Evolutionary conservation across 2,888 invertebrate genomes (phyloP), one percentile per base, ranked within the genome.

Genomic region (Orthosia incerta): DNA sequence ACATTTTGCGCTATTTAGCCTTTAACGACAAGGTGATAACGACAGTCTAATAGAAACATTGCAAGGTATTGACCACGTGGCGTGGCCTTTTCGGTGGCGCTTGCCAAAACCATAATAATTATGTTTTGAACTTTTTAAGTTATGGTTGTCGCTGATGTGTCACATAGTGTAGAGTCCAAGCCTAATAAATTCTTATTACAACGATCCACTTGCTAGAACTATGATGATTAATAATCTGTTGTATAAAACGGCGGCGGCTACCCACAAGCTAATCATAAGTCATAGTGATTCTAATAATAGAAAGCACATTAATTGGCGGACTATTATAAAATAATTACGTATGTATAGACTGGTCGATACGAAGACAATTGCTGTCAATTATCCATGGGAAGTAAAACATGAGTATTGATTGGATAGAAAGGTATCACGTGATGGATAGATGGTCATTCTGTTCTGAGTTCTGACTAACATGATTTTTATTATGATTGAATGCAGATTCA

Each of bases 321-420:
- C 78, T 68, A 86, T 84, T 83, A 86, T 69, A 83, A 76, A 85
- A 81, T 86, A 86, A 89, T 86, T 88, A 87, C 65, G n/a, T 39
- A 82, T 70, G n/a, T 45, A 82, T 69, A 79, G 76, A 83, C 85
- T 80, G 83, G 70, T 75, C 76, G 71, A 72, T 78, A 76, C 71
- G 71, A 80, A 85, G 69, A 89, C 88, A 90, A 90, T 89, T 88
- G 86, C 80, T 73, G 67, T 60, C 80, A 82, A 88, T 89, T 87
- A 88, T 75, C 77, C 63, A 84, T 86, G 86, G 82, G 86, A 88
- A 86, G 53, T 56, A 57, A 71, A 68, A 80, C 67, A 71, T 71
- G 57, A 13, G 50, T 69, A 77, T 76, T 73, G 63, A 76, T 76
- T 82, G 74, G 61, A 70, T 26, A n/a, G 51, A 63, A 64, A 16